Evolutionary conservation across 2,113 vertebrate genomes (phyloP).

Genomic region (Saccopteryx bilineata): DNA sequence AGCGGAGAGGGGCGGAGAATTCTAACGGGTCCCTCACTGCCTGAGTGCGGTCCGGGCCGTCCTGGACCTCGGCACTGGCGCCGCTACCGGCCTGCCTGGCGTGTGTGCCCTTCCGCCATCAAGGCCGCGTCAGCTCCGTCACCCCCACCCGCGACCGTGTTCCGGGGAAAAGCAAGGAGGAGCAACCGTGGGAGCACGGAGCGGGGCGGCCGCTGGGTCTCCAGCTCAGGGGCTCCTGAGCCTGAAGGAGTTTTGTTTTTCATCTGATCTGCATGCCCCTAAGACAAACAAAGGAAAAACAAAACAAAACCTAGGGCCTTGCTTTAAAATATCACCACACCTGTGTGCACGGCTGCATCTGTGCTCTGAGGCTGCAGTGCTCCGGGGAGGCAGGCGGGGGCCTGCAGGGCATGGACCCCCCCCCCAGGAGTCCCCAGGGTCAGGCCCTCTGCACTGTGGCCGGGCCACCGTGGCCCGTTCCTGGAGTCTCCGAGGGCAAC

Average conservation of each 20-base stretch:
- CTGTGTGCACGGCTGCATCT: background rate
- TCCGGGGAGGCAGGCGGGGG: background rate
- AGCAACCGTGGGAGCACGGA: background rate
- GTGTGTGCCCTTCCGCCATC: background rate
- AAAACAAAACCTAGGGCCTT: background rate
- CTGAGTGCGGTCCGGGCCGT: too few relatives aligned
- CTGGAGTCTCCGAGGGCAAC: background rate
- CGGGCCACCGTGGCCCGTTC: rapidly evolving
- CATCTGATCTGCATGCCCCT: constrained; percentile 35
- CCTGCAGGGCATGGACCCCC: rapidly evolving
- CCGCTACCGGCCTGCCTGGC: background rate
- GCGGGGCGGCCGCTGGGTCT: background rate
- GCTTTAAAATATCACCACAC: background rate
- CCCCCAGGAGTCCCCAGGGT: background rate
- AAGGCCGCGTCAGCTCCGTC: rapidly evolving
- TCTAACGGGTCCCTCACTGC: background rate
- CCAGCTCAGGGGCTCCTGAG: background rate
- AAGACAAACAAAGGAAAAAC: background rate
- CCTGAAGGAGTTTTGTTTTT: background rate
- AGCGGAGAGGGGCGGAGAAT: rapidly evolving
- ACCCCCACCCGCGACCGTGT: rapidly evolving
- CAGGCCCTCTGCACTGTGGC: background rate
- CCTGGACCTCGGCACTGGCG: rapidly evolving
- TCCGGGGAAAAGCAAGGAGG: background rate
- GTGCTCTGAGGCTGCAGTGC: background rate